Evolutionary conservation across 92 coral and sea anemone species (phyloP), one percentile per base, ranked within the genome.

Genomic region (Epizoanthus stellaris): DNA sequence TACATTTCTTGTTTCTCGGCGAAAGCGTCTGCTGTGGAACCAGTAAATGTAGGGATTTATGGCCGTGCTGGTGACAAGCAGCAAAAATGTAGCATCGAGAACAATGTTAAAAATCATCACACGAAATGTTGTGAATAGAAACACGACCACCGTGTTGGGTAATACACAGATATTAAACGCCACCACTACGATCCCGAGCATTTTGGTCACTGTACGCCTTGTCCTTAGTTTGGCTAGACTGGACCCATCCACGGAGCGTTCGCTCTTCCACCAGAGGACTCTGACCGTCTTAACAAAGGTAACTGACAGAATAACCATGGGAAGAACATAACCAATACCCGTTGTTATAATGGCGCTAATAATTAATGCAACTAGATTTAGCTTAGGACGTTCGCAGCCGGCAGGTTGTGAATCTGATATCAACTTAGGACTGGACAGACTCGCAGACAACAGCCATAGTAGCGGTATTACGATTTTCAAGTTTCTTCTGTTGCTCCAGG

Each of bases 31-130:
- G 73, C 73, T 68, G 52, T 68, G 73, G 42, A 68, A 68, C 73
- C 73, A 68, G 43, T 68, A 68, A 36, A 68, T 68, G n/a, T 36
- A 68, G 4, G 73, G 73, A 19, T 68, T 68, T 36, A 68, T 68
- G 11, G 73, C 52, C 11, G 73, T 68, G 30, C 52, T 43, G 6
- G 52, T 68, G n/a, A 68, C 52, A 17, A 68, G 20, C 39, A 68
- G 73, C 23, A 68, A 38, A 17, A 68, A 68, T 19, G 73, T 68
- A 1, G 20, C 73, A 14, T 68, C 73, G 12, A 34, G n/a, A 13
- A 68, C 21, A 25, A 68, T n/a, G 9, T 68, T 43, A 15, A 5
- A 30, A 12, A 68, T 38, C 73, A 17, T 68, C 52, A 68, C 73
- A 68, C 42, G 73, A 68, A 68, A 38, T 36, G 42, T 43, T 34